Percentiles rank a stretch among this genome's conserved stretches.
Evolutionary conservation across 2,888 invertebrate species (phyloP).

Genomic region (Ametastegia equiseti): DNA sequence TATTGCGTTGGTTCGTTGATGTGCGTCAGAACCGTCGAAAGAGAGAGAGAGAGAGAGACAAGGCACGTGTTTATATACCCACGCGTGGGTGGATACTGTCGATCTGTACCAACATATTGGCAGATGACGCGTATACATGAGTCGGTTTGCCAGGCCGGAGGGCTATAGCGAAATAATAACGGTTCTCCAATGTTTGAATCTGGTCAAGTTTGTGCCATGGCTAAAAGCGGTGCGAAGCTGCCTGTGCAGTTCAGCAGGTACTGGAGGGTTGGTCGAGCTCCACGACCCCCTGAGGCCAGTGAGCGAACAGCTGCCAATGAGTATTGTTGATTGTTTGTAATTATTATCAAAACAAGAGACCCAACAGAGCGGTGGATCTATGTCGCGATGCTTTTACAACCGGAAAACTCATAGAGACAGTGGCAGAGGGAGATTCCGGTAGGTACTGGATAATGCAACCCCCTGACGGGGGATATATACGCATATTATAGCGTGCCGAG

Average conservation of each 20-base stretch:
- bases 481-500: neutral
- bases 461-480: neutral
- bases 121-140: conserved; percentile 28
- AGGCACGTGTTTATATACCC: conserved; percentile 4
- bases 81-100: neutral
- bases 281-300: conserved; percentile 22
- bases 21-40: neutral
- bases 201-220: conserved; percentile 30
- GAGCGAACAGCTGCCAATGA: conserved; percentile 27
- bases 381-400: conserved; percentile 5
- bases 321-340: conserved; percentile 43
- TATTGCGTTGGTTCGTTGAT: neutral
- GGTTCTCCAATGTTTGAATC: conserved; percentile 26
- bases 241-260: neutral
- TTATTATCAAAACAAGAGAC: conserved; percentile 39
- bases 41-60: neutral
- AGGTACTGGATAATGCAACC: conserved; percentile 2
- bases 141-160: neutral
- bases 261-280: neutral
- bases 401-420: no score
- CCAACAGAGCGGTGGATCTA: neutral
- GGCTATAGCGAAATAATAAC: conserved; percentile 31
- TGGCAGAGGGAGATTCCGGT: neutral
- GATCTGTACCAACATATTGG: conserved; percentile 4
- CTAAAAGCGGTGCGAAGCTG: neutral